Conservation (phyloP, 2,113 vertebrate species). For the Pachycephala philippinensis region DNA sequence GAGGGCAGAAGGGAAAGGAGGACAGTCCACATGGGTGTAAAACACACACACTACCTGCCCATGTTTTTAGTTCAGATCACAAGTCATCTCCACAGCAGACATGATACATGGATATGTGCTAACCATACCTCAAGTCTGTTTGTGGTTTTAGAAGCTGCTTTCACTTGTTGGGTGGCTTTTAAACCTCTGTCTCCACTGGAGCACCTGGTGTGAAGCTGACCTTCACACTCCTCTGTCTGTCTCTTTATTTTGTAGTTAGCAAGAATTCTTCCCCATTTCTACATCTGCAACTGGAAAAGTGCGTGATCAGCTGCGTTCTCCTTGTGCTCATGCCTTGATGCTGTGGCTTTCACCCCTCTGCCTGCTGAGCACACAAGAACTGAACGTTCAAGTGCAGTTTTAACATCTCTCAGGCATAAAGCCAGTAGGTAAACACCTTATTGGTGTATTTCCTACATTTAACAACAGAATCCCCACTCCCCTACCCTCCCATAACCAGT, state of each 20-base stretch:
- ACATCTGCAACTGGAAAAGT: background rate
- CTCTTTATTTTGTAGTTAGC: background rate
- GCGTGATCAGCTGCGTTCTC: background rate
- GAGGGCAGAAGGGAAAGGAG: background rate
- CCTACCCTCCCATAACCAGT: background rate
- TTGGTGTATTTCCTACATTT: background rate
- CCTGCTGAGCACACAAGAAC: background rate
- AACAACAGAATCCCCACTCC: background rate
- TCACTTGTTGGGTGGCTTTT: background rate
- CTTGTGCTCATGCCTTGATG: background rate
- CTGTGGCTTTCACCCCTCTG: background rate
- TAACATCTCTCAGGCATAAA: background rate
- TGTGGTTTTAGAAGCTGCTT: background rate
- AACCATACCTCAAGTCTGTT: background rate
- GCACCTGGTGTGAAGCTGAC: accelerated
- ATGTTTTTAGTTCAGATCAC: background rate
- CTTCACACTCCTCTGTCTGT: background rate
- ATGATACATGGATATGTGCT: background rate
- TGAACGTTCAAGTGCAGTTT: background rate
- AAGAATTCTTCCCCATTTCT: background rate
- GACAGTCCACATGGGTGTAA: accelerated
- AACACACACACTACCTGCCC: background rate
- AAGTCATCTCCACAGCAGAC: background rate
- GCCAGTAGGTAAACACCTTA: background rate
- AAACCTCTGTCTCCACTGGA: background rate